These are phyloP conservation scores for Drosophila mimetica DNA, from an alignment of 2,888 invertebrate species.

Conservation along the genomic window DNA sequence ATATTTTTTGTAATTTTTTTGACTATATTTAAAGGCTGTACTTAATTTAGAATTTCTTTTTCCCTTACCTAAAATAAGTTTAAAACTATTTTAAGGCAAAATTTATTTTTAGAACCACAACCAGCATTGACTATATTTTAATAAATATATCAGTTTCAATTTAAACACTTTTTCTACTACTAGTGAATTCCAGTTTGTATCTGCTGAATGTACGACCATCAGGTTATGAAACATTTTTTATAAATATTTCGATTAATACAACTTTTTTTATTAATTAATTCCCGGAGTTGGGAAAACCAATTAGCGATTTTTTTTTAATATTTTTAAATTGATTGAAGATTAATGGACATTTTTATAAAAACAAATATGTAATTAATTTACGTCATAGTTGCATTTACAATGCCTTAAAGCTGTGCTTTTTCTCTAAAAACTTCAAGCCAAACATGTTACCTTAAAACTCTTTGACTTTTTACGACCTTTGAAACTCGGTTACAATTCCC, in stretches of 20 bases:
- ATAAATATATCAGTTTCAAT: neutral
- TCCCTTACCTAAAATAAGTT: no score
- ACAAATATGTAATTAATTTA: conserved; percentile 1
- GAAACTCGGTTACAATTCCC: conserved; percentile 4
- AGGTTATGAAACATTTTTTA: neutral
- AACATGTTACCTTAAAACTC: conserved; percentile 12
- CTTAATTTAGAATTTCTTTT: no score
- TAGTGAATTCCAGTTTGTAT: neutral
- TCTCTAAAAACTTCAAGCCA: neutral
- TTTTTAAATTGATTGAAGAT: neutral
- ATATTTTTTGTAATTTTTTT: no score
- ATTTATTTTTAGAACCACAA: no score
- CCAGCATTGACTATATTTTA: neutral
- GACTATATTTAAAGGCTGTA: no score
- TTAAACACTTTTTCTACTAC: neutral
- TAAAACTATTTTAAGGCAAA: no score
- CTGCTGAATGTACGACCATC: neutral
- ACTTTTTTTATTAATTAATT: neutral
- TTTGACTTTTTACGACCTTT: conserved; percentile 37
- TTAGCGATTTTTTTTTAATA: neutral
- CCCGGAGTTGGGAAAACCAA: neutral
- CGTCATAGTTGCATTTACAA: neutral
- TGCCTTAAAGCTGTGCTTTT: neutral
- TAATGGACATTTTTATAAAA: neutral
- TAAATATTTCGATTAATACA: neutral